These are phyloP conservation scores for Norana najaformis DNA, from an alignment of 2,888 invertebrate species.

Conservation along the genomic window DNA sequence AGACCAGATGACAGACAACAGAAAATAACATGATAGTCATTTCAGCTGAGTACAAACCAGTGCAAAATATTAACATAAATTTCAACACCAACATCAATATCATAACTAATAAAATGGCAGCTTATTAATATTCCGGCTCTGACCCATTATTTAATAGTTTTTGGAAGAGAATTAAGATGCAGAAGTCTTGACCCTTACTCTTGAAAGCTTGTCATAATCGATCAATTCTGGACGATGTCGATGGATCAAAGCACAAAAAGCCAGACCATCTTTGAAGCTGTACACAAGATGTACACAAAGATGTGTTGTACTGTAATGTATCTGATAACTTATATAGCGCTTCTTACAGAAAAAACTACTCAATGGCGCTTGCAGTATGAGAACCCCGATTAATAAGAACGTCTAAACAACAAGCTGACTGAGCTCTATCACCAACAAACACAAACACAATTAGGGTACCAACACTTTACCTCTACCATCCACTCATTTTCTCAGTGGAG, in stretches of 20 bases:
- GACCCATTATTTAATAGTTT: background rate
- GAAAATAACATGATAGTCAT: background rate
- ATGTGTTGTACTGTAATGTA: background rate
- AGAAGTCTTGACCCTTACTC: constrained; percentile 65
- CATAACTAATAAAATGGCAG: background rate
- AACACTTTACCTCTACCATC: too few species aligned
- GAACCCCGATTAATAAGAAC: too few species aligned
- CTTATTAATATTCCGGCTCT: background rate
- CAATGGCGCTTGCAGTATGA: too few species aligned
- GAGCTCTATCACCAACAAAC: background rate
- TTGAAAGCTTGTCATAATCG: constrained; percentile 96
- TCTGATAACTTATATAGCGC: too few species aligned
- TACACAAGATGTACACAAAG: too few species aligned
- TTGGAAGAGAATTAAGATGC: background rate
- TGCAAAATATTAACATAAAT: too few species aligned
- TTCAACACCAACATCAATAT: background rate
- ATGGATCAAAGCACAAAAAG: constrained; percentile 99
- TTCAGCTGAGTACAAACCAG: background rate
- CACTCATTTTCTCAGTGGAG: background rate
- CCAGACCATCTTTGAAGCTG: constrained; percentile 98
- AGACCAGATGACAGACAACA: background rate
- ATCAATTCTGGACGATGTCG: constrained; percentile 98
- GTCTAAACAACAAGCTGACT: too few species aligned
- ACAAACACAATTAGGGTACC: background rate
- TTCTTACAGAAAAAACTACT: too few species aligned